Conservation (phyloP, 2,888 invertebrate species). For the Dryococelus australis region DNA sequence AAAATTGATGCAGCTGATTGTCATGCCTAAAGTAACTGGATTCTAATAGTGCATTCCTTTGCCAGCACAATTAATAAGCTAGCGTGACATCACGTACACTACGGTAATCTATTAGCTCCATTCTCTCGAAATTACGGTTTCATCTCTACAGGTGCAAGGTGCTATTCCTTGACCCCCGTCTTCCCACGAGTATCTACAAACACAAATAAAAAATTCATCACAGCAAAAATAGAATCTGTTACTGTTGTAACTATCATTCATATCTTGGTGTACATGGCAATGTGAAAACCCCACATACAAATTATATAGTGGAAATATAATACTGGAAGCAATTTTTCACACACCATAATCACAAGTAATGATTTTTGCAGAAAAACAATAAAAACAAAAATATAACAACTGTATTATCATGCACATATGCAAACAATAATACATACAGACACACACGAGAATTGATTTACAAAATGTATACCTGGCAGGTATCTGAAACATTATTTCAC, state of each 20-base stretch:
- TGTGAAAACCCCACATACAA: not conserved
- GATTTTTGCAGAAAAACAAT: not conserved
- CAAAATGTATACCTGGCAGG: not conserved
- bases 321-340: conserved; percentile 3
- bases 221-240: not conserved
- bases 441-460: not conserved
- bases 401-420: not conserved
- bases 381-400: not conserved
- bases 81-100: no score
- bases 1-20: not conserved
- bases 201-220: conserved; percentile 10
- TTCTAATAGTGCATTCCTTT: not conserved
- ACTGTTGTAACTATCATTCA: conserved; percentile 4
- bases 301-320: not conserved
- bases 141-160: not conserved
- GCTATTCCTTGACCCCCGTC: not conserved
- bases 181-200: conserved; percentile 10
- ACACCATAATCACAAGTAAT: not conserved
- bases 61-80: not conserved
- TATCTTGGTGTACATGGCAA: conserved; percentile 16
- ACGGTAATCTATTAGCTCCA: not conserved
- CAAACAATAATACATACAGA: not conserved
- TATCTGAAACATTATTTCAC: not conserved
- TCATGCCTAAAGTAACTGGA: not conserved
- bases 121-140: not conserved